Evolutionary conservation across 2,888 invertebrate genomes (phyloP), one percentile per base, ranked within the genome.

Genomic region (Monoplex corrugatus): DNA sequence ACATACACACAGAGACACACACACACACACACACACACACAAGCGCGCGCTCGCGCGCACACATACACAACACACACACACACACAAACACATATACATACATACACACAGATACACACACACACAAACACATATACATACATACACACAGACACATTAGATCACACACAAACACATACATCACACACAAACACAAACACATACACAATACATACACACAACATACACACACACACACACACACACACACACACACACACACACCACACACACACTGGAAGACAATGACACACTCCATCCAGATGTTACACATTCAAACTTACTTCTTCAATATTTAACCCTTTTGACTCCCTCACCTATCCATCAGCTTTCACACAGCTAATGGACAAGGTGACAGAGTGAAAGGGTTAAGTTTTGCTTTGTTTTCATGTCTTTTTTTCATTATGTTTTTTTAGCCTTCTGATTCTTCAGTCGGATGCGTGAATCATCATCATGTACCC

Each of bases 61-160:
- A n/a, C n/a, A n/a, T n/a, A n/a, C n/a, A n/a, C n/a, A n/a, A n/a
- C 63, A 68, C 63, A 68, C 63, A 68, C 63, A 68, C 63, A 68
- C 63, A 68, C 63, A 68, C 63, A 68, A 19, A 68, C 63, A 68
- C 63, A 28, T 23, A 68, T n/a, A 28, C 28, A 23, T 5, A 68
- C 28, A 68, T 23, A 68, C 19, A 68, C 35, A 72, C 2, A 72
- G 3, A 16, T 28, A 23, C 63, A 23, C 63, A 63, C 63, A 28
- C 63, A 63, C 23, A 28, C 23, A 63, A 3, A 23, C 10, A 8
- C 8, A 28, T 63, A 28, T 3, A 28, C 63, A 28, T 63, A 23
- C 23, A 63, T 23, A 23, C 13, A 63, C 63, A 63, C 63, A 63
- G 3, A 23, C 13, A 16, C 63, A 23, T 28, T n/a, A n/a, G n/a